Evolutionary conservation across 2,797 vertebrate genomes (phyloP), one percentile per base, ranked within the genome.

Genomic region (Catostomus latipinnis): DNA sequence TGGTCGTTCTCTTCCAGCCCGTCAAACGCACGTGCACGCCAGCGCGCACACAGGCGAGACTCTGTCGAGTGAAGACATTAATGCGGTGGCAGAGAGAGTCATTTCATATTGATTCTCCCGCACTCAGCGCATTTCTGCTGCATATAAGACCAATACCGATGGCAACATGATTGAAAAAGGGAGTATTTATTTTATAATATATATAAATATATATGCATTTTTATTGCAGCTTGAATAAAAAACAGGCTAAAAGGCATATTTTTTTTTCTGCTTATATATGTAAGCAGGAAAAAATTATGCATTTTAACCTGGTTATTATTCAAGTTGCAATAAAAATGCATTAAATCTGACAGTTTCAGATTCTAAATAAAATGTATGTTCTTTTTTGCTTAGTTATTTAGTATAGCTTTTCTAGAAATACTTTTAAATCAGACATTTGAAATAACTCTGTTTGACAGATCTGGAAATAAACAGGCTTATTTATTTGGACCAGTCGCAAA

Each of bases 31-130:
- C 78, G 68, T 75, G 81, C 65, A 76, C 78, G 60, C 78, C 22
- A 10, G 49, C 77, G 57, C 63, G 9, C 8, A 18, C 63, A 5
- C 6, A 34, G 48, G 10, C 34, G 22, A 45, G 61, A 75, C 62
- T 70, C 48, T 13, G 78, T 79, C 6, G 18, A 82, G 18, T 10
- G 63, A 72, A 67, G 74, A 34, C 53, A 92, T 91, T 93, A 90
- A 93, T 91, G 86, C 87, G 76, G 78, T 81, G 82, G 83, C 85
- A 76, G 72, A 86, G 82, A 66, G 74, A 88, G 77, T 88, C 85
- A 67, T 81, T 86, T 85, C 16, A 75, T 86, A 86, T 87, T 71
- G 87, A 89, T 86, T 50, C 14, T 46, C 49, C 22, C 54, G n/a
- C 18, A 72, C 63, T 53, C 79, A 56, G 57, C 46, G 13, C 69